phyloP scores from a whole-genome alignment of 2,113 vertebrate genomes.

The Epinephelus lanceolatus region DNA sequence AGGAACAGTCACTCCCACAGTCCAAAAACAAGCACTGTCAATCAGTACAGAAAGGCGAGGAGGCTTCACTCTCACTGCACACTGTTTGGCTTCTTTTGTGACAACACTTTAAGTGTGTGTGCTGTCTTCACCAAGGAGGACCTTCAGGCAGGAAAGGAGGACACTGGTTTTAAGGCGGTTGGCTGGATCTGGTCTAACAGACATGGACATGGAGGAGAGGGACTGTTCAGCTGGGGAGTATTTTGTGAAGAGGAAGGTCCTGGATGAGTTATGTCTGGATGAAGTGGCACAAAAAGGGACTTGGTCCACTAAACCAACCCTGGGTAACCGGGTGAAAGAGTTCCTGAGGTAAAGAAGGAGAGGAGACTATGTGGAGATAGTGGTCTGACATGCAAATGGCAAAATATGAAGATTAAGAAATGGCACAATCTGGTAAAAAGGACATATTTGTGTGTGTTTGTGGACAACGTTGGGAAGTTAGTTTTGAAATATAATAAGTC shows the following conservation, averaged over 20 bases:
- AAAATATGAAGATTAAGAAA: neutral
- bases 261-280: slow-evolving; percentile 88
- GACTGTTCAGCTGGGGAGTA: slow-evolving; percentile 46
- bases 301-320: slow-evolving; percentile 21
- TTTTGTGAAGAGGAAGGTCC: slow-evolving; percentile 70
- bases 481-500: too few species aligned
- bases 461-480: too few species aligned
- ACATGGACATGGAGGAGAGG: slow-evolving; percentile 36
- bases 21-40: slow-evolving; percentile 34
- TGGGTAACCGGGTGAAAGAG: slow-evolving; percentile 67
- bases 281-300: slow-evolving; percentile 81
- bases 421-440: neutral
- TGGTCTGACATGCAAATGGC: neutral
- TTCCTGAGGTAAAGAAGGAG: slow-evolving; percentile 57
- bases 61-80: slow-evolving; percentile 10
- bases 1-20: slow-evolving; percentile 57
- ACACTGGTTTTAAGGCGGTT: neutral
- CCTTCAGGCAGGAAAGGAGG: neutral
- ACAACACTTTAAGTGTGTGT: slow-evolving; percentile 9
- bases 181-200: slow-evolving; percentile 1
- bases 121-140: neutral
- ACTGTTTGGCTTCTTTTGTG: neutral
- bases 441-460: neutral
- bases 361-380: slow-evolving; percentile 19
- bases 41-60: slow-evolving; percentile 17